Percentiles rank a stretch among this genome's conserved stretches.
phyloP scores from a whole-genome alignment of 2,113 vertebrate species.

The Emydocephalus ijimae region DNA sequence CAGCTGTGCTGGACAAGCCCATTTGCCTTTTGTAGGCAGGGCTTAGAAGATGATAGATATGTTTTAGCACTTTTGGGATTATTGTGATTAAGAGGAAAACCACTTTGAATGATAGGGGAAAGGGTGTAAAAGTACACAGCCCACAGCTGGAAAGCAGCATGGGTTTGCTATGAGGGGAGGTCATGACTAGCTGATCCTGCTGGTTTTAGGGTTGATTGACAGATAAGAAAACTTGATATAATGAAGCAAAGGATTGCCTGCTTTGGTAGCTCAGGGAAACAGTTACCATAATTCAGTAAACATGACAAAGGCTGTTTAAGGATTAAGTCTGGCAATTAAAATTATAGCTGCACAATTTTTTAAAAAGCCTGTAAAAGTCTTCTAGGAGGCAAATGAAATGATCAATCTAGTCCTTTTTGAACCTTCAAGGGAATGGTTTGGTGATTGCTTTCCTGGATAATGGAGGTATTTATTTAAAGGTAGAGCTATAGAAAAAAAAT shows the following conservation, averaged over 20 bases:
- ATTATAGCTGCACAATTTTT: constrained; percentile 19
- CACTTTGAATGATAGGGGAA: constrained; percentile 76
- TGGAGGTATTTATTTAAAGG: constrained; percentile 30
- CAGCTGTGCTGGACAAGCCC: constrained; percentile 79
- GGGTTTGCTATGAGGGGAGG: constrained; percentile 74
- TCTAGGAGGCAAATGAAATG: constrained; percentile 40
- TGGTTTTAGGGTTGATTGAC: constrained; percentile 77
- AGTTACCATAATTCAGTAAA: not conserved
- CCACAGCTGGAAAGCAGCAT: constrained; percentile 82
- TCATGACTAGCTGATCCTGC: constrained; percentile 79
- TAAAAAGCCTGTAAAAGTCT: constrained; percentile 39
- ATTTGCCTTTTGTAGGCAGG: constrained; percentile 81
- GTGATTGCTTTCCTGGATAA: constrained; percentile 21
- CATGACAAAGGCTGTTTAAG: not conserved
- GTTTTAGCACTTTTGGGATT: constrained; percentile 82
- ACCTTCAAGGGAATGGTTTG: constrained; percentile 6
- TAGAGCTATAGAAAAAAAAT: constrained; percentile 31
- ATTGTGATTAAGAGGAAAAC: constrained; percentile 86
- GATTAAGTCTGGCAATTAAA: not conserved
- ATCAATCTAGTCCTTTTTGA: constrained; percentile 28
- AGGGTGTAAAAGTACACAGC: constrained; percentile 71
- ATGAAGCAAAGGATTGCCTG: constrained; percentile 45
- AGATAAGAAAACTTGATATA: constrained; percentile 69
- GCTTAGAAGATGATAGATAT: constrained; percentile 86
- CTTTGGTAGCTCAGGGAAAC: not conserved